Evolutionary conservation across 1,140 invertebrate species (phyloP).

Genomic region (Pissodes strobi): DNA sequence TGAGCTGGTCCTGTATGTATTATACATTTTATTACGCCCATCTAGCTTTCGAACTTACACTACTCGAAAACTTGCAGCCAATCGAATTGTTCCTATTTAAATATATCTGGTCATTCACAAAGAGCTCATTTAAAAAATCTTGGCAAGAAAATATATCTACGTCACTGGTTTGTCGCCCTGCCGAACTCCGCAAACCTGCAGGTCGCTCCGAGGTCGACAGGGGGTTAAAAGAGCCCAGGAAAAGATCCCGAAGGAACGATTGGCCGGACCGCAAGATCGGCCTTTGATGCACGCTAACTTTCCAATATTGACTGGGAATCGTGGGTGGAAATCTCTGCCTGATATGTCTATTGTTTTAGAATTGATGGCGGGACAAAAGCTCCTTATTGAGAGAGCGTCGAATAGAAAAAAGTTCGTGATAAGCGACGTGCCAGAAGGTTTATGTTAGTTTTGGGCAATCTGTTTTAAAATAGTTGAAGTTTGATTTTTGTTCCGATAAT

Average conservation of each 20-base stretch:
- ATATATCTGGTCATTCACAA: no score
- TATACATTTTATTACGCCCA: no score
- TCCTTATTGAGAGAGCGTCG: not conserved
- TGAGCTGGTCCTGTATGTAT: no score
- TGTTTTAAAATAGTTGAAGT: no score
- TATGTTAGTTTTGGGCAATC: no score
- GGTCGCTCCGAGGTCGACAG: not conserved
- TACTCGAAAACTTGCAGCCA: no score
- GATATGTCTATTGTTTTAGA: slow-evolving; percentile 39
- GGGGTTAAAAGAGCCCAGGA: slow-evolving; percentile 18
- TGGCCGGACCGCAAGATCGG: slow-evolving; percentile 30
- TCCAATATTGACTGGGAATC: slow-evolving; percentile 34
- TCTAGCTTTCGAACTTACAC: no score
- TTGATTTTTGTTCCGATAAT: no score
- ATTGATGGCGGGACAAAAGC: slow-evolving; percentile 25
- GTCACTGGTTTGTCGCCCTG: not conserved
- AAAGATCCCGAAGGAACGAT: slow-evolving; percentile 39
- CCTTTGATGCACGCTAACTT: slow-evolving; percentile 39
- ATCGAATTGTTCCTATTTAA: no score
- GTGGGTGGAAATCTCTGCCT: not conserved
- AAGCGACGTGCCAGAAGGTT: no score
- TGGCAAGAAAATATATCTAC: no score
- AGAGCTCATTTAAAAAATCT: no score
- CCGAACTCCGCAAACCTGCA: not conserved
- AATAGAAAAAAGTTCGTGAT: slow-evolving; percentile 29